These are phyloP conservation scores for Anableps anableps DNA, from an alignment of 2,797 vertebrate species.

Conservation along the genomic window DNA sequence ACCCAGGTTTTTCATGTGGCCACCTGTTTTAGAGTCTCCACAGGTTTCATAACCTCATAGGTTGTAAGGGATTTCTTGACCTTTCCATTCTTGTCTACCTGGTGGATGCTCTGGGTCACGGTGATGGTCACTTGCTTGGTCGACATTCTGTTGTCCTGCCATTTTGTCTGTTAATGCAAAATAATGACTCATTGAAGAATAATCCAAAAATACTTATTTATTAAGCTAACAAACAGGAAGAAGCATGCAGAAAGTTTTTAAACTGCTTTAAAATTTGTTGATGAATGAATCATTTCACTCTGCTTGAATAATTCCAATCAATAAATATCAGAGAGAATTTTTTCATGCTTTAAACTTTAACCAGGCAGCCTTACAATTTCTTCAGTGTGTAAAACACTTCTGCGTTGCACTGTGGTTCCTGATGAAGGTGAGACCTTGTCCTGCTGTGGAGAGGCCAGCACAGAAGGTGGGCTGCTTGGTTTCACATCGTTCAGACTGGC, in stretches of 20 bases:
- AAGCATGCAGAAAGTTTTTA: neutral
- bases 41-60: slow-evolving; percentile 81
- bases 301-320: neutral
- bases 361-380: slow-evolving; percentile 75
- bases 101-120: slow-evolving; percentile 84
- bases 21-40: slow-evolving; percentile 68
- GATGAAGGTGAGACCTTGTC: slow-evolving; percentile 46
- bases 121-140: slow-evolving; percentile 87
- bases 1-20: slow-evolving; percentile 55
- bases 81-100: slow-evolving; percentile 83
- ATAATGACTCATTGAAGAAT: neutral
- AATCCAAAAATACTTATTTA: neutral
- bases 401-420: slow-evolving; percentile 80
- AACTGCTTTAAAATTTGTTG: neutral
- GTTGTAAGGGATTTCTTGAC: slow-evolving; percentile 82
- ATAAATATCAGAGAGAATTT: neutral
- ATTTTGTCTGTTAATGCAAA: slow-evolving; percentile 75
- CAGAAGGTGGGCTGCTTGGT: slow-evolving; percentile 44
- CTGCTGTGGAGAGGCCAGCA: slow-evolving; percentile 55
- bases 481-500: slow-evolving; percentile 68
- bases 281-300: no score
- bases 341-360: neutral
- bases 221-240: neutral
- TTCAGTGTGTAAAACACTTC: slow-evolving; percentile 80
- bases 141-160: slow-evolving; percentile 85